Percentiles rank a stretch among this genome's conserved stretches.
These are phyloP conservation scores for Drosophila aldrichi DNA, from an alignment of 2,888 invertebrate genomes.

Conservation along the genomic window DNA sequence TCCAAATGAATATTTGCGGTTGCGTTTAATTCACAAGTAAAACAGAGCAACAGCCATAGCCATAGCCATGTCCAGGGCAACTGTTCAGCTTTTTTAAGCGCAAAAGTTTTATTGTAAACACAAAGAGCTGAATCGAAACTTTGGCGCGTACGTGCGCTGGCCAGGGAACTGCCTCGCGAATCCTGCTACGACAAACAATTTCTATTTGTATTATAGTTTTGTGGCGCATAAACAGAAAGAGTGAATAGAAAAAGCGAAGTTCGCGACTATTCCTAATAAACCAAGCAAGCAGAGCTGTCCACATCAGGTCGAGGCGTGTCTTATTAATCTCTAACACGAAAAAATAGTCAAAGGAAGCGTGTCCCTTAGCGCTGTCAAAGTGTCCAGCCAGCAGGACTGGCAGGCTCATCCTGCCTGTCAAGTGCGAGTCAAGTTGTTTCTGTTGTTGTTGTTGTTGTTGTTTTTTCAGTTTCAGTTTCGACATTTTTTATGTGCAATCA, in stretches of 20 bases:
- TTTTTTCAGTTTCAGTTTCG: conserved; percentile 60
- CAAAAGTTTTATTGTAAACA: conserved; percentile 74
- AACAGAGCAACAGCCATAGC: conserved; percentile 55
- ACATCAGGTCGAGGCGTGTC: conserved; percentile 29
- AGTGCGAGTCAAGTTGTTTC: conserved; percentile 29
- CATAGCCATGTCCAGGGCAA: conserved; percentile 23
- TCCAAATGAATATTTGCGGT: conserved; percentile 86
- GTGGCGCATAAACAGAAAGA: conserved; percentile 56
- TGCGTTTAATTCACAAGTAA: conserved; percentile 85
- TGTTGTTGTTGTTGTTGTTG: conserved; percentile 10
- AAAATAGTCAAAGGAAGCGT: conserved; percentile 28
- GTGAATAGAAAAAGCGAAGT: conserved; percentile 6
- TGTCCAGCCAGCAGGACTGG: conserved; percentile 67
- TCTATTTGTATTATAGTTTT: conserved; percentile 70
- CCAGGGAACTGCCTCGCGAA: conserved; percentile 27
- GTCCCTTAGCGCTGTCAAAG: conserved; percentile 66
- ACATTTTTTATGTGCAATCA: conserved; percentile 79
- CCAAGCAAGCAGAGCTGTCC: conserved; percentile 27
- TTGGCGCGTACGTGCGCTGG: conserved; percentile 63
- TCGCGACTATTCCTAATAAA: conserved; percentile 58
- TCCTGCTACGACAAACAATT: conserved; percentile 25
- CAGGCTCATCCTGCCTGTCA: conserved; percentile 77
- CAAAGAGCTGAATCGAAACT: conserved; percentile 56
- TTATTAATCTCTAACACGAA: conserved; percentile 60
- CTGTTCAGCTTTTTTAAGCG: conserved; percentile 52